Base-by-base conservation (phyloP, 1,140 invertebrate species). In the Zaprionus kolodkinae region DNA sequence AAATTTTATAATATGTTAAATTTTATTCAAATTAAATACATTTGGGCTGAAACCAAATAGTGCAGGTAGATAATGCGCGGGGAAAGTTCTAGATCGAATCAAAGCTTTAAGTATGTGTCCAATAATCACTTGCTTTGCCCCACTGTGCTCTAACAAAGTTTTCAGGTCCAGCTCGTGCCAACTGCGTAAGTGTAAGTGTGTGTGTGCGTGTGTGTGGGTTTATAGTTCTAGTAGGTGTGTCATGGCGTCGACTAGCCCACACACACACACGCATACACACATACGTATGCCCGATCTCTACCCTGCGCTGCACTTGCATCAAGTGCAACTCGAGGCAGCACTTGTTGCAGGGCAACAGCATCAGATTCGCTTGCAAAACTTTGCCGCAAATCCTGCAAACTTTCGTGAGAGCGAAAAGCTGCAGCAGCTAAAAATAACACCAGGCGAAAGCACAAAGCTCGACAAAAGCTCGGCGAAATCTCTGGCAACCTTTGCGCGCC, bases 401-500 rank as follows among this genome's bases (percentile, higher is more conserved):
- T 87, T 71, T 70, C 0, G 40, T 9, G n/a, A 13, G 6, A 10
- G 35, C 40, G 12, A 48, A 73, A 81, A 79, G 67, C 67, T 55
- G 11, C 9, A 36, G 21, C 30, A 62, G 65, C 81, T 84, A 85
- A 84, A 83, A 84, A 84, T 83, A 83, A 79, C 25, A 64, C 64
- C 70, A 69, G 21, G 25, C 33, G 40, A 66, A 72, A 60, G 70
- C 82, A 72, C 11, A 50, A 56, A 65, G 60, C 60, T 63, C 15
- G 13, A 7, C 15, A 21, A 21, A 64, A 83, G 81, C 84, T 62
- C 45, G 40, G 1, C 40, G 15, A 45, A 45, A 45, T n/a, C 76
- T 69, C 73, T 55, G 6, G 40, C 25, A 56, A 64, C 17, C 11
- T 21, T 27, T 57, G 27, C 35, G 57, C 50, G 72, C 72, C 72